Evolutionary conservation across 2,888 invertebrate genomes (phyloP), one percentile per base, ranked within the genome.

Genomic region (Xanthia togata): DNA sequence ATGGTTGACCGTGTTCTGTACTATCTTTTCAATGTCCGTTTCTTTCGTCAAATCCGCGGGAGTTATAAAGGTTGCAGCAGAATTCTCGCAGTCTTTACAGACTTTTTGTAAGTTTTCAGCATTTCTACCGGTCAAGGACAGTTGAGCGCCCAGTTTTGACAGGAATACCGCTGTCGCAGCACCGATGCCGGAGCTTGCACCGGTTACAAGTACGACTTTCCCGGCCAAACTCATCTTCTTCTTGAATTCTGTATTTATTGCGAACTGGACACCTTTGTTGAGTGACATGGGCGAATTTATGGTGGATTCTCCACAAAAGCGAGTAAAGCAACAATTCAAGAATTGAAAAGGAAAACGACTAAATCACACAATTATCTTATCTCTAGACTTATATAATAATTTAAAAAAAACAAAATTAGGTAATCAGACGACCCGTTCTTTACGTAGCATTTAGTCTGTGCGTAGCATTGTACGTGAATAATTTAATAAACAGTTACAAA

Each of bases 161-260:
- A 99, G 97, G 87, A 98, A 97, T 81, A 98, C 95, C 0, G 98
- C 98, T 14, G 98, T 98, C 12, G 98, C 98, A 62, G 98, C 98
- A 8, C 99, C 99, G 83, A 99, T 98, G 11, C 98, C 98, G 31
- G 98, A 98, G 93, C 98, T 98, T 0, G 98, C 98, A 70, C 98
- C 98, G 63, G 98, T 98, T 84, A 98, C 97, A 70, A 98, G 94
- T 20, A 98, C 97, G 9, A 98, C 98, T 97, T 98, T 98, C 57
- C 98, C 98, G 63, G 97, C 94, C 89, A 98, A 98, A 93, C 97
- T 96, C 97, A 97, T 96, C 57, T 81, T 93, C 50, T 50, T 79
- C 26, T 47, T 53, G 9, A 67, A 20, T 35, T 78, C 73, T 41
- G 82, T 50, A 77, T 77, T 68, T 50, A 60, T 53, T 71, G 67